Evolutionary conservation across 2,113 vertebrate genomes (phyloP).

Genomic region (Stomatorhinus ivindoensis): DNA sequence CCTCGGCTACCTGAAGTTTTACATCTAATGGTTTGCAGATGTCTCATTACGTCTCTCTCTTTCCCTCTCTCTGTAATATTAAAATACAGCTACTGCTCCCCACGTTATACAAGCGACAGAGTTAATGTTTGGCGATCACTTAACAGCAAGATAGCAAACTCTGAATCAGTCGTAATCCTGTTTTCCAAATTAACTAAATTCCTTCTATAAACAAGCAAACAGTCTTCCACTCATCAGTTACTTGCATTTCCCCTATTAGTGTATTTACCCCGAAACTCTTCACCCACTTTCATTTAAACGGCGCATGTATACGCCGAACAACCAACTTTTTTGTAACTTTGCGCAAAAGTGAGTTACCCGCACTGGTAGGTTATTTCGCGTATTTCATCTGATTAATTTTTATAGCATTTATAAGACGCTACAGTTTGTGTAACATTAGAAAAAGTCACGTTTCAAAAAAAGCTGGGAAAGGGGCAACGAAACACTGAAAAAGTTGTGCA

Average conservation of each 20-base stretch:
- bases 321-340: neutral
- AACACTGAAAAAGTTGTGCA: neutral
- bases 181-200: neutral
- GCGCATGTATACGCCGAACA: neutral
- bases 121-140: neutral
- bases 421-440: neutral
- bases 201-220: neutral
- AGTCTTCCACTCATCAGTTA: neutral
- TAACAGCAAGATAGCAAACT: neutral
- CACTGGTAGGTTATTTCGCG: neutral
- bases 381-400: neutral
- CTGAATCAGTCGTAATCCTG: neutral
- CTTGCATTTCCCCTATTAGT: slow-evolving; percentile 43
- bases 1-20: slow-evolving; percentile 71
- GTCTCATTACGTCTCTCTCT: slow-evolving; percentile 31
- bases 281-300: slow-evolving; percentile 38
- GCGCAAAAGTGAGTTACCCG: neutral
- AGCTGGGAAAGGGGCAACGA: neutral
- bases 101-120: neutral
- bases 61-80: neutral
- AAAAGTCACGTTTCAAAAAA: neutral
- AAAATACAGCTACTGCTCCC: neutral
- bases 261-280: slow-evolving; percentile 47
- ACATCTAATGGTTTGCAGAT: slow-evolving; percentile 72
- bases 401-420: neutral